Percentiles rank a stretch among this genome's conserved stretches.
Evolutionary conservation across 2,888 invertebrate genomes (phyloP).

Genomic region (Muschampia plurimacula): DNA sequence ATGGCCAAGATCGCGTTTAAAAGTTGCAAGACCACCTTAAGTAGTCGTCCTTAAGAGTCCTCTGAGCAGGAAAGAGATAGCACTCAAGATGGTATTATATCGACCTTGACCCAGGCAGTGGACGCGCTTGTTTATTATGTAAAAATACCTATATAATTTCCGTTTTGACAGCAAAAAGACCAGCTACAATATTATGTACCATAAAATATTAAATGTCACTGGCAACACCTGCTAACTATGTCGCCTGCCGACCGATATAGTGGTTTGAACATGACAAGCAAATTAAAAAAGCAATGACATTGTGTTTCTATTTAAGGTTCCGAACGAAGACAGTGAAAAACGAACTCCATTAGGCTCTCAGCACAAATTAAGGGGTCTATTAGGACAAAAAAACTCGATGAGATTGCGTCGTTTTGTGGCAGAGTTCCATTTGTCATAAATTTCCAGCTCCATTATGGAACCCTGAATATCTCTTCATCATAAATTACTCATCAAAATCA

Average conservation of each 20-base stretch:
- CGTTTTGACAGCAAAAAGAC: conserved; percentile 8
- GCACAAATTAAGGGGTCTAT: no score
- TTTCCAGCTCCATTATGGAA: not conserved
- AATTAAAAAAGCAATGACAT: not conserved
- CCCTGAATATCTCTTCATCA: not conserved
- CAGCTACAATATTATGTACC: not conserved
- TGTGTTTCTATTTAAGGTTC: not conserved
- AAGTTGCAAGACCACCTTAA: not conserved
- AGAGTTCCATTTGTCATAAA: no score
- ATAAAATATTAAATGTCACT: conserved; percentile 5
- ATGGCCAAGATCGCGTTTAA: not conserved
- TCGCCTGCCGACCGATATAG: conserved; percentile 1
- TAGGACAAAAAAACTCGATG: no score
- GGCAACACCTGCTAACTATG: not conserved
- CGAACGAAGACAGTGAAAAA: not conserved
- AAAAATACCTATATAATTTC: conserved; percentile 6
- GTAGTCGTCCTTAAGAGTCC: not conserved
- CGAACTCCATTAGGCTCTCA: no score
- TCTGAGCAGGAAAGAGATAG: no score
- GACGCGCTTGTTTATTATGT: not conserved
- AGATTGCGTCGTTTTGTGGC: no score
- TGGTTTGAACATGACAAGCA: not conserved
- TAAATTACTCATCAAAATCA: not conserved
- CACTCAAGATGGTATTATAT: no score
- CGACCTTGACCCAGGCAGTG: not conserved